phyloP scores from a whole-genome alignment of 2,888 invertebrate genomes.

The Platerodrilus igneus region DNA sequence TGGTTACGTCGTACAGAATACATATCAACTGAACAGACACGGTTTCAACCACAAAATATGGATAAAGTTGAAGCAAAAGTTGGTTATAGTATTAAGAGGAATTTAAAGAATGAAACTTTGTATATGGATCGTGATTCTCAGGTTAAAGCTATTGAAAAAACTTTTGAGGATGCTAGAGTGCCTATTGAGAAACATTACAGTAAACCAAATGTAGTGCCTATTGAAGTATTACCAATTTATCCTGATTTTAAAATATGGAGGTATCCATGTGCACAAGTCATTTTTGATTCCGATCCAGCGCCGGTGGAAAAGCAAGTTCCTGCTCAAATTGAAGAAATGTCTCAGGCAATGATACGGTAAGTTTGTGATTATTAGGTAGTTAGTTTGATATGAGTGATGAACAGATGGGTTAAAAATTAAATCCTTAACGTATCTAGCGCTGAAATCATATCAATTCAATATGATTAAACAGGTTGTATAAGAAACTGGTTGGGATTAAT shows the following conservation, averaged over 20 bases:
- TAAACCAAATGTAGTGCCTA: constrained; percentile 89
- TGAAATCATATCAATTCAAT: too few species aligned
- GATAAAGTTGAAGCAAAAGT: constrained; percentile 99
- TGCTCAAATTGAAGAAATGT: constrained; percentile 94
- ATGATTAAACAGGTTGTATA: too few species aligned
- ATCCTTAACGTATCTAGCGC: too few species aligned
- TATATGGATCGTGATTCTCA: constrained; percentile 97
- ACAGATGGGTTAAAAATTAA: too few species aligned
- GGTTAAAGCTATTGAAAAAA: constrained; percentile 95
- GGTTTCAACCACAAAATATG: constrained; percentile 93
- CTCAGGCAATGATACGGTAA: constrained; percentile 96
- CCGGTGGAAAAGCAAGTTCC: constrained; percentile 82
- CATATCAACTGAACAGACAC: constrained; percentile 96
- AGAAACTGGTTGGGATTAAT: too few species aligned
- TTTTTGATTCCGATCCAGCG: constrained; percentile 97
- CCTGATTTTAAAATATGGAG: constrained; percentile 98
- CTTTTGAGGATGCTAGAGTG: constrained; percentile 85
- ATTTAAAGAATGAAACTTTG: constrained; percentile 79
- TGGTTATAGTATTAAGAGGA: constrained; percentile 96
- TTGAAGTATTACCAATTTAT: constrained; percentile 82
- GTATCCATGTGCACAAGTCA: constrained; percentile 95
- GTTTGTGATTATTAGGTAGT: constrained; percentile 14
- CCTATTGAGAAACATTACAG: constrained; percentile 90
- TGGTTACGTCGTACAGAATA: constrained; percentile 99
- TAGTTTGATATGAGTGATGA: too few species aligned